Evolutionary conservation across 2,888 invertebrate species (phyloP).

Genomic region (Formica aserva): DNA sequence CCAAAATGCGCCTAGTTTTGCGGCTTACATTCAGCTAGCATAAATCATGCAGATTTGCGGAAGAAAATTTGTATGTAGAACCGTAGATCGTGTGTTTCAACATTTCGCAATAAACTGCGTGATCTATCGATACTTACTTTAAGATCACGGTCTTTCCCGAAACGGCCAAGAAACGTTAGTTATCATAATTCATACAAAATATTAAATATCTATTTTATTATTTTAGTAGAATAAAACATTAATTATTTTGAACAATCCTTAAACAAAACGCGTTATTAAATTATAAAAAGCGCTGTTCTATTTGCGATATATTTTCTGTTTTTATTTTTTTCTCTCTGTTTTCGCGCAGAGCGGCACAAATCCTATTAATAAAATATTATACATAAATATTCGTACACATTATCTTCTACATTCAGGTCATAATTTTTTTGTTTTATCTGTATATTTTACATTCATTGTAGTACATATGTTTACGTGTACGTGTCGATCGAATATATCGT

Average conservation of each 20-base stretch:
- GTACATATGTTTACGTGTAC: not conserved
- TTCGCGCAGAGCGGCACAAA: not conserved
- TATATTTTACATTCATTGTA: not conserved
- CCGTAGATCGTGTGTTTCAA: not conserved
- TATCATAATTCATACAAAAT: not conserved
- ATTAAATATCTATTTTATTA: constrained; percentile 2
- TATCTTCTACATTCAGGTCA: not conserved
- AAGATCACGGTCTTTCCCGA: not conserved
- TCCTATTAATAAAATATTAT: not conserved
- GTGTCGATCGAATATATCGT: not conserved
- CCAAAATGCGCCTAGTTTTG: constrained; percentile 17
- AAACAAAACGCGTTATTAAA: not conserved
- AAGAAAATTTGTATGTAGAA: not conserved
- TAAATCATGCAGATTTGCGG: not conserved
- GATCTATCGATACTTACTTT: not conserved
- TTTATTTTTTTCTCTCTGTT: not conserved
- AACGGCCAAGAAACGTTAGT: not conserved
- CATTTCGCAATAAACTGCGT: not conserved
- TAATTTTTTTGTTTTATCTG: not conserved
- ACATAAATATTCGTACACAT: not conserved
- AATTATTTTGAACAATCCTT: not conserved
- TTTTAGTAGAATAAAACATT: not conserved
- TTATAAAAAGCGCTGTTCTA: not conserved
- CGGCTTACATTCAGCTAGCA: constrained; percentile 21
- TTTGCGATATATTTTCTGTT: not conserved